phyloP scores from a whole-genome alignment of 2,888 invertebrate species.

The Campopleginae sp. region DNA sequence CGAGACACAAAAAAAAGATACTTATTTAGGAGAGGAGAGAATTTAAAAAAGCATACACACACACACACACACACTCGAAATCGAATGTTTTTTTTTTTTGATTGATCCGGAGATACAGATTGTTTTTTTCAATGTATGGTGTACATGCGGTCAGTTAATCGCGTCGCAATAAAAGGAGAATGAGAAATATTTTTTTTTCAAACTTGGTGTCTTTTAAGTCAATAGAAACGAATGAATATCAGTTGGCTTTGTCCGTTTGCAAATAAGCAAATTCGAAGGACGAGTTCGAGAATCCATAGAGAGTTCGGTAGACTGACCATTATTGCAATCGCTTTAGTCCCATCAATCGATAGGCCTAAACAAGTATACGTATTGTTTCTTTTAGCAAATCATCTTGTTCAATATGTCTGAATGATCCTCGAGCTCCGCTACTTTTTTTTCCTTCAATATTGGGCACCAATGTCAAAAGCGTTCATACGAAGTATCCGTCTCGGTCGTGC shows the following conservation, averaged over 20 bases:
- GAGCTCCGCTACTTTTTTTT: background rate
- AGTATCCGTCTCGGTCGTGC: constrained; percentile 67
- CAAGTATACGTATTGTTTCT: constrained; percentile 10
- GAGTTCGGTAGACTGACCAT: constrained; percentile 48
- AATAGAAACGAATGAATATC: constrained; percentile 69
- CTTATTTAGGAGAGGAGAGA: constrained; percentile 4
- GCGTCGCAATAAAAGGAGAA: background rate
- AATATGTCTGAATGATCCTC: constrained; percentile 8
- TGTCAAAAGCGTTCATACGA: constrained; percentile 72
- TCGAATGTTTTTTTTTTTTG: constrained; percentile 1
- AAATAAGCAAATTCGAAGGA: constrained; percentile 67
- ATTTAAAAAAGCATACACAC: constrained; percentile 2
- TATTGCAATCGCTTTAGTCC: constrained; percentile 23
- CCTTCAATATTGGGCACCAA: constrained; percentile 72
- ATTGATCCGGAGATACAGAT: constrained; percentile 14
- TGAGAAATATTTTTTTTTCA: too few species aligned
- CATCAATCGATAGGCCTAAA: background rate
- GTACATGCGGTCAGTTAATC: constrained; percentile 11
- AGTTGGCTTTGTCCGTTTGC: constrained; percentile 64
- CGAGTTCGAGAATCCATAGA: constrained; percentile 68
- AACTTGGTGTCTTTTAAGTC: constrained; percentile 2
- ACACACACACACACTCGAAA: background rate
- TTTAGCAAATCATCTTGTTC: constrained; percentile 3
- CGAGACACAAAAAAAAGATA: constrained; percentile 41
- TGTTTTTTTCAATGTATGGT: constrained; percentile 45